phyloP scores from a whole-genome alignment of 92 coral and sea anemone genomes.

The Umimayanthus kanabou region DNA sequence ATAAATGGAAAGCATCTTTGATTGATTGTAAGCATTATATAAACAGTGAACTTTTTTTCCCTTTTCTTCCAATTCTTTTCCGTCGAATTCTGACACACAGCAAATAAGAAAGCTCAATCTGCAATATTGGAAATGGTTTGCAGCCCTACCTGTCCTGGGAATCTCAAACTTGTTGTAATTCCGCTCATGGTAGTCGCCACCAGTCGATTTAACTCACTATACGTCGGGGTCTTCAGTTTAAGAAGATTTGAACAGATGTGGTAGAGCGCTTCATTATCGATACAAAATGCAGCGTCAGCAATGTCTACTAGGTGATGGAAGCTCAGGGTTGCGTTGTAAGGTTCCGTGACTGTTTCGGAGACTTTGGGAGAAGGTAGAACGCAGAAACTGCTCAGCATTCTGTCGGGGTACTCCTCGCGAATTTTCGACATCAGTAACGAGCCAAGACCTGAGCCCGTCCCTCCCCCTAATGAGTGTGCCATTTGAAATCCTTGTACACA shows the following conservation, averaged over 20 bases:
- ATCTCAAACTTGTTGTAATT: constrained; percentile 81
- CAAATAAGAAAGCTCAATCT: not conserved
- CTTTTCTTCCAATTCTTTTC: too few relatives aligned
- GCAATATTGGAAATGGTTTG: not conserved
- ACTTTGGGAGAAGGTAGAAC: constrained; percentile 93
- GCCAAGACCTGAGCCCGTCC: constrained; percentile 91
- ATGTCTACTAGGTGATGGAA: constrained; percentile 91
- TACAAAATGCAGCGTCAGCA: constrained; percentile 88
- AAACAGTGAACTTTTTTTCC: too few relatives aligned
- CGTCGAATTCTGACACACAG: not conserved
- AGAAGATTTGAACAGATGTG: constrained; percentile 76
- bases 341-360: constrained; percentile 96
- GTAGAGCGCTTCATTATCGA: constrained; percentile 88
- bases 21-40: too few relatives aligned
- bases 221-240: constrained; percentile 77
- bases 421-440: constrained; percentile 81
- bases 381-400: constrained; percentile 81
- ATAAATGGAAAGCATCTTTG: too few relatives aligned
- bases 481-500: constrained; percentile 91
- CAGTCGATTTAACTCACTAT: constrained; percentile 73
- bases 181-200: constrained; percentile 91
- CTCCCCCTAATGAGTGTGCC: constrained; percentile 90
- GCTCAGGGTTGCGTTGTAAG: constrained; percentile 91
- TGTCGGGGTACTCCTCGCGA: constrained; percentile 90
- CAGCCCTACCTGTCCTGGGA: constrained; percentile 82